Conservation (phyloP, 1,140 invertebrate genomes). For the Lasioglossum baleicum region DNA sequence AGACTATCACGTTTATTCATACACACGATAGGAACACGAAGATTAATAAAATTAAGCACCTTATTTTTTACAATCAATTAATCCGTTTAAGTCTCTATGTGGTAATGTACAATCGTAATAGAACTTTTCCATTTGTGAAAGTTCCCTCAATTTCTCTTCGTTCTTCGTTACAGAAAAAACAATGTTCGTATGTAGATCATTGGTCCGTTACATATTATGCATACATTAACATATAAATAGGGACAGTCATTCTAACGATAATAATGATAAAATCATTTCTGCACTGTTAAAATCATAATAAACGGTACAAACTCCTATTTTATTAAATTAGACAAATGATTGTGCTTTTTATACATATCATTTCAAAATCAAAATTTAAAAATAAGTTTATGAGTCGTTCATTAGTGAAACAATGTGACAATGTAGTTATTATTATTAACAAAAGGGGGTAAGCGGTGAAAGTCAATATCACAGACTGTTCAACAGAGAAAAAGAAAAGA, state of each 20-base stretch:
- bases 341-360: no score
- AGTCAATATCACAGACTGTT: no score
- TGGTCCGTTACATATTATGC: slow-evolving; percentile 58
- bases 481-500: no score
- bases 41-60: slow-evolving; percentile 32
- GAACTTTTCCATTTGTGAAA: not conserved
- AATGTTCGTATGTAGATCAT: slow-evolving; percentile 40
- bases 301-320: no score
- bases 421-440: no score
- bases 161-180: not conserved
- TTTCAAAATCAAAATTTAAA: no score
- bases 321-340: no score
- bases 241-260: not conserved
- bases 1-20: slow-evolving; percentile 7
- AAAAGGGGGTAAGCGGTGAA: no score
- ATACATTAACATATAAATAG: slow-evolving; percentile 13
- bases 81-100: slow-evolving; percentile 15
- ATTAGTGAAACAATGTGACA: no score
- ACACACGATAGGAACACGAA: slow-evolving; percentile 41
- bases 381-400: no score
- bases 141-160: not conserved
- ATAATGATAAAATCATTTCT: not conserved
- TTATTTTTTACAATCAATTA: slow-evolving; percentile 31
- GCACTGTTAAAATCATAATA: no score
- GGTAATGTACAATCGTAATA: slow-evolving; percentile 3